phyloP scores from a whole-genome alignment of 2,797 vertebrate species.

The Danio kyathit region DNA sequence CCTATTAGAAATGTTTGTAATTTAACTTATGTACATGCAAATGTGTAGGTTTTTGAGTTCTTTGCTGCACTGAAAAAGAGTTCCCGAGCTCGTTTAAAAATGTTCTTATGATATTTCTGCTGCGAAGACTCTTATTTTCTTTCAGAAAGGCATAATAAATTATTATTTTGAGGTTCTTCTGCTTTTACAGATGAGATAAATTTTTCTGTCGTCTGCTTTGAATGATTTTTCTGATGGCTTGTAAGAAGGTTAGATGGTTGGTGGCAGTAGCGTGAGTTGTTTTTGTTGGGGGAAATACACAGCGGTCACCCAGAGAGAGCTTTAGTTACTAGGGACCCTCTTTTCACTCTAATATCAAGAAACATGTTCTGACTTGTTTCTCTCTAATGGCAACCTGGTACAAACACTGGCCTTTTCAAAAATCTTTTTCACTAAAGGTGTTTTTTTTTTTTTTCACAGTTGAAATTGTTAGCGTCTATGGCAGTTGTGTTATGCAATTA shows the following conservation, averaged over 20 bases:
- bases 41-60: constrained; percentile 7
- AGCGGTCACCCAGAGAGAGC: constrained; percentile 10
- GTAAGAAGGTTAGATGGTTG: background rate
- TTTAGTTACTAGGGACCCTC: constrained; percentile 43
- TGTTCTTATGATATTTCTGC: constrained; percentile 3
- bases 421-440: too few relatives aligned
- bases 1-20: constrained; percentile 9
- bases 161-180: constrained; percentile 21
- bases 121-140: constrained; percentile 7
- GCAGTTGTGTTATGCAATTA: background rate
- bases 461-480: too few relatives aligned
- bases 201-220: background rate
- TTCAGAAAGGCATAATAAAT: constrained; percentile 15
- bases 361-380: constrained; percentile 51
- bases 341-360: constrained; percentile 27
- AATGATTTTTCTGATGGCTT: too few relatives aligned
- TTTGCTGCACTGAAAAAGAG: constrained; percentile 17
- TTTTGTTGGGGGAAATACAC: constrained; percentile 20
- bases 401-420: background rate
- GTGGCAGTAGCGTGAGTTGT: constrained; percentile 1
- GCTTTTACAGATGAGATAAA: constrained; percentile 4
- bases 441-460: too few relatives aligned
- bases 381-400: constrained; percentile 36
- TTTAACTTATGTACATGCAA: constrained; percentile 24
- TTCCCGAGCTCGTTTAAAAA: background rate